Base-by-base conservation (phyloP, 2,113 vertebrate species). In the Dryoscopus gambensis region DNA sequence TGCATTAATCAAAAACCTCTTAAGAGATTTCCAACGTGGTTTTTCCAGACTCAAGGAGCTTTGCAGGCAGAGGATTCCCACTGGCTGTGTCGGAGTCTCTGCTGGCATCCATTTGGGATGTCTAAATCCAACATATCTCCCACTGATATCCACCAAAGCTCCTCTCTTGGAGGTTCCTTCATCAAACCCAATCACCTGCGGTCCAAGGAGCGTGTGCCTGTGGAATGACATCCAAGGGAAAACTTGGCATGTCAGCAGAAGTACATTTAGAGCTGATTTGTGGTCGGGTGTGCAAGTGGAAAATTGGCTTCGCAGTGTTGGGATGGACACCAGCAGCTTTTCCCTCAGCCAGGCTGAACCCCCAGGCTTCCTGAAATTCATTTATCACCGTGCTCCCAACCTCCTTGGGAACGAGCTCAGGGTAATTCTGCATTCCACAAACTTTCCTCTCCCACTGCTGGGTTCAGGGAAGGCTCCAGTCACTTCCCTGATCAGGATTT, bases 1-100 rank as follows among this genome's bases (percentile, higher is more conserved):
- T 87, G 39, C 78, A 80, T 95, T 63, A 91, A 91, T 91, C 84
- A 89, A 82, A 91, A 91, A 79, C 53, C 87, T 93, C 94, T 91
- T 94, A 42, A 42, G 84, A 89, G 89, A 73, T 82, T 94, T 73
- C 77, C 49, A 91, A 17, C 3, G 7, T 60, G 19, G 21, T 76
- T 95, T 94, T 91, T 65, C 40, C 62, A 85, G 57, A 33, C 69
- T 82, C 1, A 1, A 52, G 89, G 73, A 79, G 87, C 59, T 95
- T 81, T 89, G 73, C 79, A 77, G 68, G 24, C 46, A 59, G 53
- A 84, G 56, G 60, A 84, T 92, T 93, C 94, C 56, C 89, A 56
- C 37, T 2, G 33, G 74, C 57, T 65, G 75, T 63, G 85, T 76
- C 2, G 0, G 49, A 49, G 37, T 44, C 75, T 64, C 67, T 63